Evolutionary conservation across 1,140 invertebrate species (phyloP).

Genomic region (Acyrthosiphon pisum): DNA sequence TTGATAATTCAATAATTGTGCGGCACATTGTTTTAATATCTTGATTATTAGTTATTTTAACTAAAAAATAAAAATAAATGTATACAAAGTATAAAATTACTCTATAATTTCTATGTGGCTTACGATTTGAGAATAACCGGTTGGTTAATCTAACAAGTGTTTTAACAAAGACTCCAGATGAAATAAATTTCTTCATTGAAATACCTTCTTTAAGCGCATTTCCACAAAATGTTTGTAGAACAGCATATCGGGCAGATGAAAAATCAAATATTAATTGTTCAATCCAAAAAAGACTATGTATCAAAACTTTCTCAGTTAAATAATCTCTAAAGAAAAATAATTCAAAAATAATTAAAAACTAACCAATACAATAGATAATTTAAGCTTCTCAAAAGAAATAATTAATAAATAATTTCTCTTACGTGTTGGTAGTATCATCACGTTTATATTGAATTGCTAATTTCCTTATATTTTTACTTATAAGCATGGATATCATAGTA

Average conservation of each 20-base stretch:
- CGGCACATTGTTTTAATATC: slow-evolving; percentile 47
- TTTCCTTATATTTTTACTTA: slow-evolving; percentile 46
- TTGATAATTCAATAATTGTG: slow-evolving; percentile 45
- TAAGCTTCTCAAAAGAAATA: background rate
- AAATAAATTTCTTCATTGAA: slow-evolving; percentile 46
- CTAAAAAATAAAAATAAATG: background rate
- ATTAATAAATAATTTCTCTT: background rate
- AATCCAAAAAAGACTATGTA: slow-evolving; percentile 49
- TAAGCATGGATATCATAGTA: slow-evolving; percentile 38
- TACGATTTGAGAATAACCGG: slow-evolving; percentile 48
- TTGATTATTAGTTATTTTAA: slow-evolving; percentile 40
- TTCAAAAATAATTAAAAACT: background rate
- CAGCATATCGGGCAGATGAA: slow-evolving; percentile 38
- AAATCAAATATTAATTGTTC: slow-evolving; percentile 52
- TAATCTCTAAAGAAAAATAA: slow-evolving; percentile 34
- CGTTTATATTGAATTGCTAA: slow-evolving; percentile 70
- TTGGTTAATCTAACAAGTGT: slow-evolving; percentile 41
- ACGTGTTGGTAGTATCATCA: slow-evolving; percentile 47
- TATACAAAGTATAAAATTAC: background rate
- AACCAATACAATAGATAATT: background rate
- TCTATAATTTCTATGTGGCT: background rate
- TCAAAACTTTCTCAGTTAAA: slow-evolving; percentile 40
- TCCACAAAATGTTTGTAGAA: slow-evolving; percentile 38
- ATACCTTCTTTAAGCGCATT: slow-evolving; percentile 16
- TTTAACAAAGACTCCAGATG: slow-evolving; percentile 49